phyloP scores from a whole-genome alignment of 1,140 invertebrate genomes.

The Branchinecta lynchi region DNA sequence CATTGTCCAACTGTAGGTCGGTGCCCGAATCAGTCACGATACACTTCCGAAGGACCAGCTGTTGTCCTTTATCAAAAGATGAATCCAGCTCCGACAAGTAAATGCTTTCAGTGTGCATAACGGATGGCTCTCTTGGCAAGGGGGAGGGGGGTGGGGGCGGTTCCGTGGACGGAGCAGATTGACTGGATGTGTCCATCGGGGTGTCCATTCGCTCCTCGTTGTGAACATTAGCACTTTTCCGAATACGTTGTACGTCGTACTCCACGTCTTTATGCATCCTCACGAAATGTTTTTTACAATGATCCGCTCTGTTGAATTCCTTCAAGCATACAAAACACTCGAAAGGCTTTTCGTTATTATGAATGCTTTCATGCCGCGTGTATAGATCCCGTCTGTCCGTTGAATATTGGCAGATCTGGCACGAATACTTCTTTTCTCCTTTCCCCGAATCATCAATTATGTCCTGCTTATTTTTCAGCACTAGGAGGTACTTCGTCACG shows the following conservation, averaged over 20 bases:
- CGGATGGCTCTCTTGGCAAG: constrained; percentile 11
- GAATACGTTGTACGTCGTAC: not conserved
- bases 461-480: constrained; percentile 45
- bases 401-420: constrained; percentile 68
- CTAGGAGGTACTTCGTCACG: constrained; percentile 50
- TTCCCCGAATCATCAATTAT: constrained; percentile 28
- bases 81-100: not conserved
- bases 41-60: not conserved
- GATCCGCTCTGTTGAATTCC: constrained; percentile 83
- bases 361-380: constrained; percentile 89
- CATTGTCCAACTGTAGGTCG: not conserved
- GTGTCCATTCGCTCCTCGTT: not conserved
- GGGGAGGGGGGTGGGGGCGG: constrained; percentile 18
- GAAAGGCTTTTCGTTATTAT: constrained; percentile 81
- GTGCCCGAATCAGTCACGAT: not conserved
- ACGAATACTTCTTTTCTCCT: constrained; percentile 56
- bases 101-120: not conserved
- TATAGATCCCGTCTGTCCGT: constrained; percentile 83
- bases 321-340: constrained; percentile 80
- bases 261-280: constrained; percentile 33
- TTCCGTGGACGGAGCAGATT: constrained; percentile 25
- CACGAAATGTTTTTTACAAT: constrained; percentile 83
- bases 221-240: not conserved
- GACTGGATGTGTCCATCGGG: constrained; percentile 13
- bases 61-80: constrained; percentile 1